phyloP scores from a whole-genome alignment of 1,140 invertebrate genomes.

The Holotrichia oblita region DNA sequence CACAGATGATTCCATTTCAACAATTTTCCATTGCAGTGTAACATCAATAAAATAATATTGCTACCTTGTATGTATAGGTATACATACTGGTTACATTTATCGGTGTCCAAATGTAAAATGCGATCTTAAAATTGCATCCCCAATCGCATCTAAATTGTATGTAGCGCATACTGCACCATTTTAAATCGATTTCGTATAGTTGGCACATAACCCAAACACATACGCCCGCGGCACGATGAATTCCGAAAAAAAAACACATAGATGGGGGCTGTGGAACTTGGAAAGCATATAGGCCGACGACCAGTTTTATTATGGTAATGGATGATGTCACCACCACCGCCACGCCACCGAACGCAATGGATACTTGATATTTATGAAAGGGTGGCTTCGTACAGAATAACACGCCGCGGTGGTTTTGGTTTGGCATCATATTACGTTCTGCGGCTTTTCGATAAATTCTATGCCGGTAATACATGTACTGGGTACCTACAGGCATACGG shows the following conservation, averaged over 20 bases:
- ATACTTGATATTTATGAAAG: constrained; percentile 41
- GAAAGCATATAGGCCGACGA: neutral
- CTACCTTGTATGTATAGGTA: too few relatives aligned
- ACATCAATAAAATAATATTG: too few relatives aligned
- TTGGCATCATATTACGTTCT: constrained; percentile 37
- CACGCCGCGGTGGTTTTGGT: constrained; percentile 30
- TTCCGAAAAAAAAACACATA: constrained; percentile 8
- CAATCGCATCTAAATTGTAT: too few relatives aligned
- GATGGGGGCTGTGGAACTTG: constrained; percentile 5
- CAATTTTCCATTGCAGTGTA: too few relatives aligned
- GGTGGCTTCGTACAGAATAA: constrained; percentile 28
- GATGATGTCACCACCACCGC: constrained; percentile 38
- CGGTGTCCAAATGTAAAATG: neutral
- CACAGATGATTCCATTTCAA: too few relatives aligned
- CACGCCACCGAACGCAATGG: constrained; percentile 35
- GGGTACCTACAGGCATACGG: neutral
- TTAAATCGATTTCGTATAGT: neutral
- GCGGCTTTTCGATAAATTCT: constrained; percentile 36
- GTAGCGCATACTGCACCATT: neutral
- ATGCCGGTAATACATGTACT: constrained; percentile 1
- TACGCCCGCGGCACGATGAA: neutral
- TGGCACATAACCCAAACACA: neutral
- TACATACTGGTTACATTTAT: neutral
- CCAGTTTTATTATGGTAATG: constrained; percentile 41
- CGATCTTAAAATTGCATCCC: too few relatives aligned